Base-by-base conservation (phyloP, 2,888 invertebrate species). In the Sipha maydis region DNA sequence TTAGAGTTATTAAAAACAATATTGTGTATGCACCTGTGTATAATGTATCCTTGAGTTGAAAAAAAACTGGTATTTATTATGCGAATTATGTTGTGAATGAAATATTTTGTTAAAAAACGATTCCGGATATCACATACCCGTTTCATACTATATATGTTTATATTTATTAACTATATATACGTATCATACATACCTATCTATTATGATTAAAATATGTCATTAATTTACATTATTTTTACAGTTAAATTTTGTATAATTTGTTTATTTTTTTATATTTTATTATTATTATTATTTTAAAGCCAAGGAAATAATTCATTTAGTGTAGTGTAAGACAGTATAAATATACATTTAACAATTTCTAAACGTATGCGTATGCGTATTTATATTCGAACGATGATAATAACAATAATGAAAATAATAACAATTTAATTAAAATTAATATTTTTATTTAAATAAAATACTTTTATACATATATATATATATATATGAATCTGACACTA, bases 401-500 rank as follows among this genome's bases (percentile, higher is more conserved):
- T 17, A 8, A 76, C 14, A 25, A n/a, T 28, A 71, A 25, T 61
- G 0, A 61, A 61, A 61, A 61, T 25, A 1, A 21, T 61, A 25
- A 61, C 4, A 34, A 34, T 34, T 11, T n/a, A n/a, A n/a, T n/a
- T n/a, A n/a, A n/a, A 17, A 54, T 25, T 25, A 54, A 71, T 71
- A 79, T 14, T 41, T 25, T 14, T 69, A 28, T 48, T 69, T 28
- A 61, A 61, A 61, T 61, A 3, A 69, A 34, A 34, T 34, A 34
- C 34, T 34, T 34, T 3, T 34, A 34, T 34, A 34, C 4, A 34
- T 34, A 34, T 34, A 34, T 69, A 71, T 41, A 38, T 83, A 71
- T 48, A 71, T 69, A 69, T 38, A n/a, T n/a, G n/a, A 82, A 28
- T 82, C 48, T 69, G 82, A 25, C 48, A 69, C 69, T 82, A 69